Evolutionary conservation across 1,140 invertebrate species (phyloP), one percentile per base, ranked within the genome.

Genomic region (Drosophila nikananu): DNA sequence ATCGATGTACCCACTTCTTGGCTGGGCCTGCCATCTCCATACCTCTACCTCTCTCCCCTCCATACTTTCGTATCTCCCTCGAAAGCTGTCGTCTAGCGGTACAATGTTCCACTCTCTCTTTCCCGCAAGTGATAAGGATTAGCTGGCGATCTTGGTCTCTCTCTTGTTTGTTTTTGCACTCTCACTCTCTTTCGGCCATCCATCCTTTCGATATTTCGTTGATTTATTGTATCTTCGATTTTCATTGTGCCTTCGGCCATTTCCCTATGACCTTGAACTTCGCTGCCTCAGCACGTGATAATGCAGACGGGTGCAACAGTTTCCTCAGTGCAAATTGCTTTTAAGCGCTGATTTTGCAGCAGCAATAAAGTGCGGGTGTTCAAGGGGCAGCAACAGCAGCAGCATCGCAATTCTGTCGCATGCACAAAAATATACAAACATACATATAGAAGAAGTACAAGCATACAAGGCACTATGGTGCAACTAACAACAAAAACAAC

Each of bases 201-300:
- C 41, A 75, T 52, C 48, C 67, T 42, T 60, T 35, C 27, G 37
- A 73, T 73, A 73, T 35, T 41, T 42, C 21, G 32, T n/a, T 55
- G 32, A 55, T 23, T 39, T 57, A 57, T 57, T 23, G 35, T 25
- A 57, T 57, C 67, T 52, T 52, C 37, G 39, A 30, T 66, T 30
- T 32, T 23, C 62, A 27, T 17, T 39, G 27, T 63, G 46, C 58
- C 65, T 48, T 67, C 37, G 60, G 65, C 23, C 58, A 30, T 80
- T 80, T 59, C 60, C 55, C 55, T 72, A 78, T 89, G 81, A 81
- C 84, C 84, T 89, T 87, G 84, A 89, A 87, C 84, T 84, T 87
- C 68, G 72, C 52, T 75, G 52, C 49, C 72, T 42, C 54, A 37
- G 60, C 63, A 78, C 60, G 66, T 77, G 74, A 77, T 67, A 59